These are phyloP conservation scores for Boloria euphrosyne DNA, from an alignment of 2,888 invertebrate species.

Conservation along the genomic window DNA sequence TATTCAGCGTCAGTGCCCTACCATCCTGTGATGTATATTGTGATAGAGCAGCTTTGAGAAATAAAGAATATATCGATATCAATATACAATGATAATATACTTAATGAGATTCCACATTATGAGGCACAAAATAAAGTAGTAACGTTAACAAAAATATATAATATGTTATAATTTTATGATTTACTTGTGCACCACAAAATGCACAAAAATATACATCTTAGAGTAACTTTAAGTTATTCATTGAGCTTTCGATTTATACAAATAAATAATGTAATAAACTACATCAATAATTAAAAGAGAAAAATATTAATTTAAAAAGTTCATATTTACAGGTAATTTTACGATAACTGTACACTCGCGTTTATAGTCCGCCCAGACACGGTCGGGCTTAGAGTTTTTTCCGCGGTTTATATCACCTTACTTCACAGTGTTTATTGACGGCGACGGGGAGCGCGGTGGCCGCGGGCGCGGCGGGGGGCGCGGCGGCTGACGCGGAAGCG, in stretches of 20 bases:
- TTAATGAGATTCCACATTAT: slow-evolving; percentile 73
- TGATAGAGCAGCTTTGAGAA: slow-evolving; percentile 53
- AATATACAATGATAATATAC: slow-evolving; percentile 37
- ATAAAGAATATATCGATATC: slow-evolving; percentile 35
- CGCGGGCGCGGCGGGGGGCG: slow-evolving; percentile 45
- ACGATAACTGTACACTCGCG: slow-evolving; percentile 46
- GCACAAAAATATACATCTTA: slow-evolving; percentile 69
- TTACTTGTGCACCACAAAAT: slow-evolving; percentile 70
- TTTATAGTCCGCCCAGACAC: slow-evolving; percentile 20
- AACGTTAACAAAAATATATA: slow-evolving; percentile 71
- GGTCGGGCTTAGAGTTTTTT: slow-evolving; percentile 28
- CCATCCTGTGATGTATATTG: slow-evolving; percentile 53
- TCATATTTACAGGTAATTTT: slow-evolving; percentile 59
- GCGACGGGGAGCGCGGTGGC: slow-evolving; percentile 69
- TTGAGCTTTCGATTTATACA: slow-evolving; percentile 81
- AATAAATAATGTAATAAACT: slow-evolving; percentile 74
- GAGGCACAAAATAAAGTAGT: slow-evolving; percentile 75
- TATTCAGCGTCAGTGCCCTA: slow-evolving; percentile 33
- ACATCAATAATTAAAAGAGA: slow-evolving; percentile 55
- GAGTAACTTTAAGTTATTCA: slow-evolving; percentile 78
- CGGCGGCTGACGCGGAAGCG: slow-evolving; percentile 47
- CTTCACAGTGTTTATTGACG: slow-evolving; percentile 91
- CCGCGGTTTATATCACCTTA: slow-evolving; percentile 88
- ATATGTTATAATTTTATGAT: slow-evolving; percentile 59
- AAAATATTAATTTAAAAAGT: slow-evolving; percentile 51